Conservation (phyloP, 2,797 vertebrate genomes). For the Botia kubotai region DNA sequence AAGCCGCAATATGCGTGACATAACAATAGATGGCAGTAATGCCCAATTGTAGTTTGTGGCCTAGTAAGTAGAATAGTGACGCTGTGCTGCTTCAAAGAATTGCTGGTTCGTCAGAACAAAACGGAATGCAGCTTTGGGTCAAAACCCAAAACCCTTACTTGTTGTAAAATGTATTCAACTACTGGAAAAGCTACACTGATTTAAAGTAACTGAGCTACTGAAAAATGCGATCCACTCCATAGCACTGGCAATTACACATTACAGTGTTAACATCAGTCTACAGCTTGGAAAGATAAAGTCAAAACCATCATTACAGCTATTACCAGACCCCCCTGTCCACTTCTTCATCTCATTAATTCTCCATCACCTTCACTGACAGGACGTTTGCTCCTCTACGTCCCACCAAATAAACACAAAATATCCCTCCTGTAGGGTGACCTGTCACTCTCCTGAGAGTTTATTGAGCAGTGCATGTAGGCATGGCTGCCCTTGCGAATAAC, state of each 20-base stretch:
- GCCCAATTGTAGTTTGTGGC: too few relatives aligned
- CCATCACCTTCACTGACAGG: constrained; percentile 40
- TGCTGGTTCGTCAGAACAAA: too few relatives aligned
- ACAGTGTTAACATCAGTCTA: constrained; percentile 1
- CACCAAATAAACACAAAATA: constrained; percentile 7
- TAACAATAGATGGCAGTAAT: too few relatives aligned
- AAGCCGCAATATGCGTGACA: too few relatives aligned
- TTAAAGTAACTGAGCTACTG: too few relatives aligned
- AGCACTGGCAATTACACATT: neutral
- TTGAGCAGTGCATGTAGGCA: constrained; percentile 31
- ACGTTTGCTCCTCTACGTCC: neutral
- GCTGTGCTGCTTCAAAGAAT: too few relatives aligned
- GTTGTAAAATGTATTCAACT: too few relatives aligned
- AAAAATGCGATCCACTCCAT: too few relatives aligned
- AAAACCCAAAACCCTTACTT: too few relatives aligned
- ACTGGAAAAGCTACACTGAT: too few relatives aligned
- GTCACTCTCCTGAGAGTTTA: constrained; percentile 44
- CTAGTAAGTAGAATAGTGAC: too few relatives aligned
- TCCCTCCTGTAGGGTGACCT: constrained; percentile 27
- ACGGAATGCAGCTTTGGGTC: too few relatives aligned
- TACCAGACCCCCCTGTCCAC: constrained; percentile 17
- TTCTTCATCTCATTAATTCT: constrained; percentile 42
- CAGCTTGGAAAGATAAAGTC: constrained; percentile 29
- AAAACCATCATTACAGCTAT: constrained; percentile 35
- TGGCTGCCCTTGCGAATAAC: constrained; percentile 46